These are phyloP conservation scores for Bos javanicus DNA, from an alignment of 2,113 vertebrate genomes.

Conservation along the genomic window DNA sequence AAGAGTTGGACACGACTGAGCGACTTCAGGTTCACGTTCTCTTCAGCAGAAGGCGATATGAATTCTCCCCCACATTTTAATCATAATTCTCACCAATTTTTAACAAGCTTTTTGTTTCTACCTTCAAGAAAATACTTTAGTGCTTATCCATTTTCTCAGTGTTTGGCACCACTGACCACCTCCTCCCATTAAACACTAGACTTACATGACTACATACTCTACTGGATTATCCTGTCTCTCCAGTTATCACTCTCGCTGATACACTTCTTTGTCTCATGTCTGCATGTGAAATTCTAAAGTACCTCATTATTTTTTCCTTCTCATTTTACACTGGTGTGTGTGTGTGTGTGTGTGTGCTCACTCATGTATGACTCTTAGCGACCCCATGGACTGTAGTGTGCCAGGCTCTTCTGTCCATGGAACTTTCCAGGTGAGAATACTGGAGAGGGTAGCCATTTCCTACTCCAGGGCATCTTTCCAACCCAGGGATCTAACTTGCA, in stretches of 20 bases:
- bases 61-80: neutral
- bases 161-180: neutral
- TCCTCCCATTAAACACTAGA: neutral
- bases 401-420: neutral
- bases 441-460: neutral
- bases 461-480: neutral
- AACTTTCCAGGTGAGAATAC: neutral
- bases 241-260: neutral
- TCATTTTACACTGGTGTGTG: neutral
- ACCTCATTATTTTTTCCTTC: neutral
- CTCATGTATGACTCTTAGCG: neutral
- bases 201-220: neutral
- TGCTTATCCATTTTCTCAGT: neutral
- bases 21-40: neutral
- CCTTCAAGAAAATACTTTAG: neutral
- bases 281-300: neutral
- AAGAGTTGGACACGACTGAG: no score
- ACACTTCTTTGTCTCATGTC: neutral
- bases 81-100: neutral
- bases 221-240: neutral
- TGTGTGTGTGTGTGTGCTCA: neutral
- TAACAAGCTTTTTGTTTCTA: neutral
- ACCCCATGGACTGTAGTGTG: neutral
- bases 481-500: neutral
- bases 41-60: neutral